These are phyloP conservation scores for Zapus hudsonius DNA, from an alignment of 2,113 vertebrate species.

Conservation along the genomic window DNA sequence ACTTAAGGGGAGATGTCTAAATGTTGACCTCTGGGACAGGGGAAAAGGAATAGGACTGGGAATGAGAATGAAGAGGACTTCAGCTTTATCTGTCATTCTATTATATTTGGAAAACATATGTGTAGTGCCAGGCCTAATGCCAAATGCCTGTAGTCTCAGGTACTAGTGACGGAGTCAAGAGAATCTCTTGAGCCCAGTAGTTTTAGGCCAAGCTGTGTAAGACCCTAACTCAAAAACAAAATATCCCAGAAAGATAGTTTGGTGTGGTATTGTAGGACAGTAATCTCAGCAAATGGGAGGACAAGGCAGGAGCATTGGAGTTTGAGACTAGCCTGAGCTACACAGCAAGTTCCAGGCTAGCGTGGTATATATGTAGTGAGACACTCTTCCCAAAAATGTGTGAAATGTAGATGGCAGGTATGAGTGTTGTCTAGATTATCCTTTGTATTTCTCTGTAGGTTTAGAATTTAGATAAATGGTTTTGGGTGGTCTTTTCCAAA, in stretches of 20 bases:
- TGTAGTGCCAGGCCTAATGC: background rate
- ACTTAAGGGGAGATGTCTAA: background rate
- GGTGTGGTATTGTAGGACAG: background rate
- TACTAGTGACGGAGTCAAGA: background rate
- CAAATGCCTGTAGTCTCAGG: background rate
- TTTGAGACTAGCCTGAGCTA: background rate
- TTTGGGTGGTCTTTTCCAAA: slow-evolving; percentile 20
- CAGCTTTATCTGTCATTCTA: slow-evolving; percentile 9
- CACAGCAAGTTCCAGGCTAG: background rate
- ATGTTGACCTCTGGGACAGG: background rate
- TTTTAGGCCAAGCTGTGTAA: background rate
- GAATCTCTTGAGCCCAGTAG: background rate
- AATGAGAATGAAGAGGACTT: slow-evolving; percentile 4
- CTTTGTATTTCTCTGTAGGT: slow-evolving; percentile 26
- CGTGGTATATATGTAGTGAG: background rate
- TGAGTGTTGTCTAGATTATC: slow-evolving; percentile 18
- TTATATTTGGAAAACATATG: background rate
- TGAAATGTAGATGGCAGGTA: background rate
- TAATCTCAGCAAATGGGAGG: background rate
- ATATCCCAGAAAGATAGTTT: background rate
- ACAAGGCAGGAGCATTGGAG: background rate
- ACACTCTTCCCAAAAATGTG: background rate
- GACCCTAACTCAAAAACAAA: background rate
- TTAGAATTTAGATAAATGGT: slow-evolving; percentile 5
- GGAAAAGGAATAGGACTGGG: background rate